Evolutionary conservation across 1,140 invertebrate genomes (phyloP).

Genomic region (Solenopsis invicta): DNA sequence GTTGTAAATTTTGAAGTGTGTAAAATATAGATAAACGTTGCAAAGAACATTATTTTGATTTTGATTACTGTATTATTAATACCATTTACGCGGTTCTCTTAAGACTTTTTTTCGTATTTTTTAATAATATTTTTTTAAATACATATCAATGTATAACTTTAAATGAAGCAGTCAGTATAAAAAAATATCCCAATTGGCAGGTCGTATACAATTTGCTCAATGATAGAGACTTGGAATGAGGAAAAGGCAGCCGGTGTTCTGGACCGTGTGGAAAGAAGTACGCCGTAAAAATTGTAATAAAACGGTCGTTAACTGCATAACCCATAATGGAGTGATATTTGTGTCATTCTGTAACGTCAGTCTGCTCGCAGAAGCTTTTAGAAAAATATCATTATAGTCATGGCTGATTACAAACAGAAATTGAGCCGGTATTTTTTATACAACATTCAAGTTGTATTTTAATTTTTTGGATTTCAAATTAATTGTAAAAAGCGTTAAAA

Average conservation of each 20-base stretch:
- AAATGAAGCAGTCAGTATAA: conserved; percentile 7
- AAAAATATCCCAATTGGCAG: neutral
- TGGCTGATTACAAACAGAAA: neutral
- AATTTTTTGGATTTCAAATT: conserved; percentile 18
- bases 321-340: conserved; percentile 56
- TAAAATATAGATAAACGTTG: neutral
- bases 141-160: neutral
- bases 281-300: conserved; percentile 61
- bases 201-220: conserved; percentile 49
- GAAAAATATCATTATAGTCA: conserved; percentile 26
- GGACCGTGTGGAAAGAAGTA: conserved; percentile 43
- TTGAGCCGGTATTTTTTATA: neutral
- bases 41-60: neutral
- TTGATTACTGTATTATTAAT: neutral
- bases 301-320: conserved; percentile 56
- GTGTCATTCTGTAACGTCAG: neutral
- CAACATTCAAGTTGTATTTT: conserved; percentile 10
- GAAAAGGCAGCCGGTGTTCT: conserved; percentile 22
- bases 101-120: neutral
- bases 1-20: neutral
- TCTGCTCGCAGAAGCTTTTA: conserved; percentile 19
- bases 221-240: neutral
- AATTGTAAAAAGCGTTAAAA: neutral
- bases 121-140: neutral
- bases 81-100: neutral